Conservation (phyloP, 2,113 vertebrate species). For the Epinephelus fuscoguttatus region DNA sequence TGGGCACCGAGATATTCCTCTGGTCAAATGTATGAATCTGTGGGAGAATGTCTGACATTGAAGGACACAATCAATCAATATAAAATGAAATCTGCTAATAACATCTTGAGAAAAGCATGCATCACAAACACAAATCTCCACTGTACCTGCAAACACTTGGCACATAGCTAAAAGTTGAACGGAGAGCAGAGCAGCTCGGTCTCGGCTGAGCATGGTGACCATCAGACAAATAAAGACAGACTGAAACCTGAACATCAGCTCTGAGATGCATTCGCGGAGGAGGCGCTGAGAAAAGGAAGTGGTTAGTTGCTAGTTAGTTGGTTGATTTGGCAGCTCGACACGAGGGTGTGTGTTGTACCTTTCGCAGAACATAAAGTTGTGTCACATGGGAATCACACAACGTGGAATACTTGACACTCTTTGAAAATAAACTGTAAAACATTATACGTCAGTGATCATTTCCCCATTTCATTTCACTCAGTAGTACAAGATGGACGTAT, state of each 20-base stretch:
- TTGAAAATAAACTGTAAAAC: not conserved
- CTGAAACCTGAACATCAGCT: not conserved
- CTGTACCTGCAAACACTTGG: constrained; percentile 44
- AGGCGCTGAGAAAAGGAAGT: constrained; percentile 12
- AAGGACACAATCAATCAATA: not conserved
- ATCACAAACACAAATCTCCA: constrained; percentile 3
- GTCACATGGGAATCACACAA: not conserved
- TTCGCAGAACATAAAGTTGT: not conserved
- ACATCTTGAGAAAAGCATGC: not conserved
- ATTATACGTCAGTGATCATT: not conserved
- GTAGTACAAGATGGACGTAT: not conserved
- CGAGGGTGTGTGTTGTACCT: too few species aligned
- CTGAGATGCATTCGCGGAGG: not conserved
- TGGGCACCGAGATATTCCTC: not conserved
- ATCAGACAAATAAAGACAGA: not conserved
- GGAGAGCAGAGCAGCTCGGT: constrained; percentile 39
- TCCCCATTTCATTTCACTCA: not conserved
- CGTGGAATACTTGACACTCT: not conserved
- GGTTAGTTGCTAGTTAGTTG: not conserved
- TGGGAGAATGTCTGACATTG: not conserved
- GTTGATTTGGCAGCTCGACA: not conserved
- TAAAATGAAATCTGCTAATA: not conserved
- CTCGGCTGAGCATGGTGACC: constrained; percentile 16
- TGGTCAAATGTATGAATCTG: accelerated
- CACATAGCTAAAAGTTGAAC: not conserved